These are phyloP conservation scores for Coluber constrictor DNA, from an alignment of 2,797 vertebrate genomes.

Conservation along the genomic window DNA sequence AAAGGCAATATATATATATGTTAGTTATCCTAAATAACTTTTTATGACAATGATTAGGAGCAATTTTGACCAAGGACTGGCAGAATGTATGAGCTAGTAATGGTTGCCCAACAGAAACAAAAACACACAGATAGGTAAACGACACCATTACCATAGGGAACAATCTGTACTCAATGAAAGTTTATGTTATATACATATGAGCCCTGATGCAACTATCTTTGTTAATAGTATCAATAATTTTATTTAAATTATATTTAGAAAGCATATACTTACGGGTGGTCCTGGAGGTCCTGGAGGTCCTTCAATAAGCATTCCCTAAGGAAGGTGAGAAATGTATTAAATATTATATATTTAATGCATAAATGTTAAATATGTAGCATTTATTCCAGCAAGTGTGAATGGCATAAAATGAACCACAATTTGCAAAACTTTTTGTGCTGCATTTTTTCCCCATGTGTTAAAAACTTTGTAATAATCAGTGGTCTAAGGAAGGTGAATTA, in stretches of 20 bases:
- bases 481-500: not conserved
- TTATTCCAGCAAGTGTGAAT: not conserved
- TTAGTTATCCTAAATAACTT: conserved; percentile 7
- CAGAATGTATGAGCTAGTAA: not conserved
- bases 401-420: not conserved
- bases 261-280: conserved; percentile 81
- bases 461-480: not conserved
- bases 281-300: conserved; percentile 88
- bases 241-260: not conserved
- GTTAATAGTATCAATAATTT: not conserved
- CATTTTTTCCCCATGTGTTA: not conserved
- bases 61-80: not conserved
- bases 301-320: conserved; percentile 95
- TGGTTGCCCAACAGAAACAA: not conserved
- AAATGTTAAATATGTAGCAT: not conserved
- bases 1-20: conserved; percentile 34
- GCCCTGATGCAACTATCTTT: not conserved
- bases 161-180: not conserved
- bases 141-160: not conserved
- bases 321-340: conserved; percentile 10
- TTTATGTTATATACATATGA: not conserved
- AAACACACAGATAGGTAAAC: not conserved
- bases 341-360: not conserved
- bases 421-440: not conserved
- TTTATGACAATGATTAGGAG: not conserved